A percentile compares a stretch with the other conserved stretches of the same genome.
Evolutionary conservation across 2,797 vertebrate genomes (phyloP).

Genomic region (Molossus alvarezi): DNA sequence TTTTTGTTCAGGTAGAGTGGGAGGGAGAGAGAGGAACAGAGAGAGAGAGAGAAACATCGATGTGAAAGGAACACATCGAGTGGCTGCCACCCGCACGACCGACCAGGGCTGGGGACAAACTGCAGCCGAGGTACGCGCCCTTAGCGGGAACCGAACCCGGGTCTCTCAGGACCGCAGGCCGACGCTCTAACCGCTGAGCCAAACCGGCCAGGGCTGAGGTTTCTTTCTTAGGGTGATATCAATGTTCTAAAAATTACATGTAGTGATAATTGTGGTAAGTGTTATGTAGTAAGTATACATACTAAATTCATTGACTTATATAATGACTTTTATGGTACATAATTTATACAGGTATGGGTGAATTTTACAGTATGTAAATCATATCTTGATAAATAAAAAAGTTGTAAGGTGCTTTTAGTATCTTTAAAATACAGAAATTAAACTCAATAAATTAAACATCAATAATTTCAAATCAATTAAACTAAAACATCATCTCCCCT

Average conservation of each 20-base stretch:
- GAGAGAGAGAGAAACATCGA: too few relatives aligned
- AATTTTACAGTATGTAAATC: conserved; percentile 29
- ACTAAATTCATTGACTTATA: conserved; percentile 18
- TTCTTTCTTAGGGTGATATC: not conserved
- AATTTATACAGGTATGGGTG: not conserved
- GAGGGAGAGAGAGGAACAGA: too few relatives aligned
- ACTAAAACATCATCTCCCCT: not conserved
- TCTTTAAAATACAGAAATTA: conserved; percentile 56
- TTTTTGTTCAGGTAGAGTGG: too few relatives aligned
- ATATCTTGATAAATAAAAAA: conserved; percentile 44
- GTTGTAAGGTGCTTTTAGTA: not conserved
- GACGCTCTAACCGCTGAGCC: too few relatives aligned
- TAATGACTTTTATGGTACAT: not conserved
- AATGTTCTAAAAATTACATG: conserved; percentile 34
- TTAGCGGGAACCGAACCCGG: too few relatives aligned
- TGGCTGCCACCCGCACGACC: too few relatives aligned
- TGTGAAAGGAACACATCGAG: too few relatives aligned
- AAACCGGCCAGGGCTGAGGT: not conserved
- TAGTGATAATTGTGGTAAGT: not conserved
- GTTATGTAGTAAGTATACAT: not conserved
- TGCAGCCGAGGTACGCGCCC: too few relatives aligned
- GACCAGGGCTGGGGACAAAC: too few relatives aligned
- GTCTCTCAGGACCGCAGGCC: too few relatives aligned
- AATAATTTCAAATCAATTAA: conserved; percentile 49
- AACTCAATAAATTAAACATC: conserved; percentile 49